These are phyloP conservation scores for Proctacanthus coquilletti DNA, from an alignment of 1,140 invertebrate genomes.

Conservation along the genomic window DNA sequence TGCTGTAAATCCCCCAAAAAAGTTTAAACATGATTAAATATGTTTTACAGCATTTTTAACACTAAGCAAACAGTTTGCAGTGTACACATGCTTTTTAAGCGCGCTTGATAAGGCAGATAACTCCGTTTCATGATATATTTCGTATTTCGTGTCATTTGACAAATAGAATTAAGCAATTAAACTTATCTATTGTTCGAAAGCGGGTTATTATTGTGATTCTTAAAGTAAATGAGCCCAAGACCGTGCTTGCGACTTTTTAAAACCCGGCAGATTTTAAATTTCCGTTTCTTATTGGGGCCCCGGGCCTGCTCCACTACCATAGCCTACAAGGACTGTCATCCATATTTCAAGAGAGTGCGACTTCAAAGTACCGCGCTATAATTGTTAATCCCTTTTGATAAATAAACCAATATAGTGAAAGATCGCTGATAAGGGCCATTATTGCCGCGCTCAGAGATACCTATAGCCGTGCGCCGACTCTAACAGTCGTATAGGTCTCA, in stretches of 20 bases:
- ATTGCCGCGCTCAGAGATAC: too few relatives aligned
- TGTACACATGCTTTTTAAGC: conserved; percentile 1
- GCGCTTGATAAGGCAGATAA: neutral
- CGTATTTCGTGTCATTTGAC: neutral
- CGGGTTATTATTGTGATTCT: neutral
- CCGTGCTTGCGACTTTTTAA: neutral
- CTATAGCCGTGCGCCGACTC: too few relatives aligned
- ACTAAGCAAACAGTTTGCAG: conserved; percentile 2
- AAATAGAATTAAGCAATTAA: conserved; percentile 1
- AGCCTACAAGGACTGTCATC: neutral
- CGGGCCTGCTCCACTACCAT: neutral
- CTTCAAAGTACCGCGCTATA: neutral
- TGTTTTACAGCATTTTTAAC: conserved; percentile 4
- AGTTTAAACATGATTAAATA: conserved; percentile 3
- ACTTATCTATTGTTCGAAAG: conserved; percentile 1
- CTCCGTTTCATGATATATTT: neutral
- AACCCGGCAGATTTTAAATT: neutral
- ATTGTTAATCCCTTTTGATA: conserved; percentile 1
- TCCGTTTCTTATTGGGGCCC: neutral
- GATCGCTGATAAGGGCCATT: neutral
- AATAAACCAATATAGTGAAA: neutral
- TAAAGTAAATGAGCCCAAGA: neutral
- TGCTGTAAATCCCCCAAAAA: conserved; percentile 1
- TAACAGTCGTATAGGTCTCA: too few relatives aligned
- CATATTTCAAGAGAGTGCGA: neutral